Percentiles rank a stretch among this genome's conserved stretches.
These are phyloP conservation scores for Chouioia cunea DNA, from an alignment of 2,888 invertebrate genomes.

Conservation along the genomic window DNA sequence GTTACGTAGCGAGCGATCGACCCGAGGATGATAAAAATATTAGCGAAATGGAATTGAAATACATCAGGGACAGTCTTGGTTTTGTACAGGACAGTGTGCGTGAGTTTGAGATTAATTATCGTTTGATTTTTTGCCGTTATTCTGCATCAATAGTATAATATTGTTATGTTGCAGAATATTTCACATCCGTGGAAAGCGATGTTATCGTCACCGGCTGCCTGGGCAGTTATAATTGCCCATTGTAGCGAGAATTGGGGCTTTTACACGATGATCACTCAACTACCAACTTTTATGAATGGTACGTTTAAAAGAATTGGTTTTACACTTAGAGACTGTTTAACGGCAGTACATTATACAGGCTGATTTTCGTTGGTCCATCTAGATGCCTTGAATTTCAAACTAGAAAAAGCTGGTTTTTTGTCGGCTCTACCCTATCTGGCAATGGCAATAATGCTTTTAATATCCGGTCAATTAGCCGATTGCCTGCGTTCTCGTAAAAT, in stretches of 20 bases:
- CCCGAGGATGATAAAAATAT: neutral
- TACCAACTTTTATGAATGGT: conserved; percentile 1
- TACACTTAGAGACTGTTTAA: no score
- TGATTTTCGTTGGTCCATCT: neutral
- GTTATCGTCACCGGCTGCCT: neutral
- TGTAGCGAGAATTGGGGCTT: neutral
- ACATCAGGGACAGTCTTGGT: neutral
- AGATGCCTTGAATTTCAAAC: neutral
- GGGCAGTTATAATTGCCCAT: neutral
- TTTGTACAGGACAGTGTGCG: no score
- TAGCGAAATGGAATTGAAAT: neutral
- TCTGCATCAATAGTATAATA: no score
- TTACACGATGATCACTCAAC: neutral
- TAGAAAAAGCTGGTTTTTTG: neutral
- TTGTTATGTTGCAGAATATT: no score
- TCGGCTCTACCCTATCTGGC: neutral
- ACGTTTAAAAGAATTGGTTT: no score
- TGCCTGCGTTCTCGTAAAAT: neutral
- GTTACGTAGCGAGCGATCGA: neutral
- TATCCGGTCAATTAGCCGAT: neutral
- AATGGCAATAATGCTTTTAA: neutral
- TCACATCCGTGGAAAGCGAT: conserved; percentile 4
- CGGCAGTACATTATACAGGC: neutral
- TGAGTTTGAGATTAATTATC: no score
- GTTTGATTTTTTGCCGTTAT: no score